These are phyloP conservation scores for Motacilla tschutschensis DNA, from an alignment of 2,113 vertebrate species.

Conservation along the genomic window DNA sequence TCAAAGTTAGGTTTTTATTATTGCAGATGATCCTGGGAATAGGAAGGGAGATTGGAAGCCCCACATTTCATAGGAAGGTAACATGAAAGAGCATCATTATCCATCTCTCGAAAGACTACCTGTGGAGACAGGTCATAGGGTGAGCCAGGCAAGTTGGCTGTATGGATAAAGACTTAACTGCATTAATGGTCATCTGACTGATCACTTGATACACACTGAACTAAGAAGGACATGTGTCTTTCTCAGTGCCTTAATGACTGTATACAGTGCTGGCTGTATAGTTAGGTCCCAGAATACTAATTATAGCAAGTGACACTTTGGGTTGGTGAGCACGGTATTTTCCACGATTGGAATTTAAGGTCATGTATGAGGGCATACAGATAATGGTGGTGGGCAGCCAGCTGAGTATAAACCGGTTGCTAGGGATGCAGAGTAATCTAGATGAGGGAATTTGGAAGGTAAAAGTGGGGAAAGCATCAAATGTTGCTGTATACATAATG, in stretches of 20 bases:
- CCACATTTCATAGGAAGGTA: background rate
- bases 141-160: background rate
- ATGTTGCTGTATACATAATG: background rate
- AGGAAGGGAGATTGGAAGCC: background rate
- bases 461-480: background rate
- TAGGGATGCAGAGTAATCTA: background rate
- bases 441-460: background rate
- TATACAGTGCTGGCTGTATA: background rate
- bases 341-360: constrained; percentile 17
- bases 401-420: background rate
- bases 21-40: background rate
- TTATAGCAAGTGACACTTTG: constrained; percentile 36
- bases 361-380: background rate
- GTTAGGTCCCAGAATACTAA: constrained; percentile 25
- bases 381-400: background rate
- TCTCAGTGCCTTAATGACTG: background rate
- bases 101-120: background rate
- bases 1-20: background rate
- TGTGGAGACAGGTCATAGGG: background rate
- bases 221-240: background rate
- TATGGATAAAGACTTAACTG: background rate
- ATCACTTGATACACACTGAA: background rate
- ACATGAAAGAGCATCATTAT: background rate
- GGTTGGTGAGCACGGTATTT: constrained; percentile 32
- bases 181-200: background rate